A percentile compares a stretch with the other conserved stretches of the same genome.
These are phyloP conservation scores for Caenorhabditis sp. DNA, from an alignment of 2,888 invertebrate species.

Conservation along the genomic window DNA sequence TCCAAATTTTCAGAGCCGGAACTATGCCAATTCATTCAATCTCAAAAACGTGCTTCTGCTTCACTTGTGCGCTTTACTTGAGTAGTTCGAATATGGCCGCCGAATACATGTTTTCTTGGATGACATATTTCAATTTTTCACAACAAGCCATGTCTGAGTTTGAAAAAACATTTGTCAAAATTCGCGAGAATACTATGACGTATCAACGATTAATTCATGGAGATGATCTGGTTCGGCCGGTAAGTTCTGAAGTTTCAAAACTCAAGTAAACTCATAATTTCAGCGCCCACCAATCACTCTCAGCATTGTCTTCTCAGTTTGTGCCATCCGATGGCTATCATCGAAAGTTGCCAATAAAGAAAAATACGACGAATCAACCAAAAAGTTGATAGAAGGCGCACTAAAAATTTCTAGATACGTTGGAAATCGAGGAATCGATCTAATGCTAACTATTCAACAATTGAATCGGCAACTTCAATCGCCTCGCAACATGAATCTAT, in stretches of 20 bases:
- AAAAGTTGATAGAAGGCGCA: not conserved
- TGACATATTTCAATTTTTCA: not conserved
- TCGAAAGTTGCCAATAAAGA: not conserved
- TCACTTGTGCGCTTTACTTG: not conserved
- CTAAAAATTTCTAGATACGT: not conserved
- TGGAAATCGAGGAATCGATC: not conserved
- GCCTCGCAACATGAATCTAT: not conserved
- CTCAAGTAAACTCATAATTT: not conserved
- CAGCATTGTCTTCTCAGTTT: not conserved
- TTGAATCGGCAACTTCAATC: not conserved
- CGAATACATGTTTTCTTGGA: not conserved
- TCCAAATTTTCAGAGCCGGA: not conserved
- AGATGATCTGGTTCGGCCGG: not conserved
- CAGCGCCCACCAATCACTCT: conserved; percentile 6
- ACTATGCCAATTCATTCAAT: not conserved
- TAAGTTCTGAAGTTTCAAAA: not conserved
- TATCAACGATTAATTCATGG: not conserved
- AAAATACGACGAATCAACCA: not conserved
- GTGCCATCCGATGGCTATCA: not conserved
- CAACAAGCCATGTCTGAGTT: not conserved
- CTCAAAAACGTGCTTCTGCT: not conserved
- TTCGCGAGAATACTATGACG: not conserved
- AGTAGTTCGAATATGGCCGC: not conserved
- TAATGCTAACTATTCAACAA: not conserved
- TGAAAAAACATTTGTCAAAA: not conserved